These are phyloP conservation scores for Frieseomelitta varia DNA, from an alignment of 1,140 invertebrate genomes.

Conservation along the genomic window DNA sequence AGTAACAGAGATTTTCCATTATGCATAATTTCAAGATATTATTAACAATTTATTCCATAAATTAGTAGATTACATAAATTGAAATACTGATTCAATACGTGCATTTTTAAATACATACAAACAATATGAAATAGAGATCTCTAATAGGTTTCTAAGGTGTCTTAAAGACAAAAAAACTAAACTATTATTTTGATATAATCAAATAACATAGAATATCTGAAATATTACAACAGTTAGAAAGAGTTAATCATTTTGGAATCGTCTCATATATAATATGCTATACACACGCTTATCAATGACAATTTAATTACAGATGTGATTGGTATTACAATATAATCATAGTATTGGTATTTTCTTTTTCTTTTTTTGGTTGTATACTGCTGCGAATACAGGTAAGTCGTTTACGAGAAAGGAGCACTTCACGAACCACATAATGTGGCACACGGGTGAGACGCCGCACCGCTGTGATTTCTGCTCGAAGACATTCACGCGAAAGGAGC, in stretches of 20 bases:
- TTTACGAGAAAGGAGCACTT: constrained; percentile 94
- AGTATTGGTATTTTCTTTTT: not conserved
- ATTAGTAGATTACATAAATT: too few relatives aligned
- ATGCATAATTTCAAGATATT: not conserved
- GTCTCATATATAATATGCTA: constrained; percentile 33
- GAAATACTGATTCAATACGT: too few relatives aligned
- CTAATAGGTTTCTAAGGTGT: too few relatives aligned
- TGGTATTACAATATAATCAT: constrained; percentile 55
- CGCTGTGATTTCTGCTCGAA: constrained; percentile 92
- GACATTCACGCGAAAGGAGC: constrained; percentile 92
- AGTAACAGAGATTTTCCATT: too few relatives aligned
- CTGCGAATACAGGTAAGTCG: constrained; percentile 84
- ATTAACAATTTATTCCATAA: not conserved
- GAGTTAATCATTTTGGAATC: constrained; percentile 54
- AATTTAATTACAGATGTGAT: not conserved
- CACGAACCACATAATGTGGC: constrained; percentile 93
- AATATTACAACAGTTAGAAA: not conserved
- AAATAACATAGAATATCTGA: not conserved
- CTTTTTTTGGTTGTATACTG: constrained; percentile 59
- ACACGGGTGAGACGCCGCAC: constrained; percentile 93
- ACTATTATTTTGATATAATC: not conserved
- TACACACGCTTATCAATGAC: not conserved
- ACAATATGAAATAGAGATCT: too few relatives aligned
- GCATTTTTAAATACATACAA: too few relatives aligned
- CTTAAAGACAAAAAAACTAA: not conserved